phyloP scores from a whole-genome alignment of 2,888 invertebrate species.

The Nymphalis c-album region DNA sequence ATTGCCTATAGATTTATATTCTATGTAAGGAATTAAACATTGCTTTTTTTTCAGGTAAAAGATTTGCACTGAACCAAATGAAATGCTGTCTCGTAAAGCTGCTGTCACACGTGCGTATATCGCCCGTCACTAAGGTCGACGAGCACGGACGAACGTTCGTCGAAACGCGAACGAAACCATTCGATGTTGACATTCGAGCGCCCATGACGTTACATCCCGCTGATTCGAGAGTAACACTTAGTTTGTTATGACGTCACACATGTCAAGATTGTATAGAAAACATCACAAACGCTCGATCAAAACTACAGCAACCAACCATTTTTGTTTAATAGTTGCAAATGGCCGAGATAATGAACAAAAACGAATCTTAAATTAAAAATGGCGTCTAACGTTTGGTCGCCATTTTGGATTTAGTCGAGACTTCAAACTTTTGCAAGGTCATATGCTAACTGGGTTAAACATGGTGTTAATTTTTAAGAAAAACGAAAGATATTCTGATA shows the following conservation, averaged over 20 bases:
- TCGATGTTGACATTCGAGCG: slow-evolving; percentile 64
- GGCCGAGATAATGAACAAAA: no score
- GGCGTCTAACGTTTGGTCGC: no score
- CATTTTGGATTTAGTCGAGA: no score
- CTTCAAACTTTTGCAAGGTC: no score
- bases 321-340: no score
- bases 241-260: slow-evolving; percentile 55
- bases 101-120: slow-evolving; percentile 54
- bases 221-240: slow-evolving; percentile 61
- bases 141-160: slow-evolving; percentile 12
- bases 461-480: no score
- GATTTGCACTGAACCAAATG: slow-evolving; percentile 75
- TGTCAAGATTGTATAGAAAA: not conserved
- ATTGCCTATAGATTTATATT: no score
- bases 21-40: not conserved
- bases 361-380: no score
- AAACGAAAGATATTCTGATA: no score
- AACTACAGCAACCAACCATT: no score
- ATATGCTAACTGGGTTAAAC: no score
- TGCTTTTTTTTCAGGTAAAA: slow-evolving; percentile 57
- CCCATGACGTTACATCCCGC: slow-evolving; percentile 69
- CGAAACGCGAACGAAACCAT: slow-evolving; percentile 39
- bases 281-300: no score
- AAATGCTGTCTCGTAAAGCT: slow-evolving; percentile 67
- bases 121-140: slow-evolving; percentile 39